phyloP scores from a whole-genome alignment of 2,888 invertebrate species.

The Cantharis lateralis region DNA sequence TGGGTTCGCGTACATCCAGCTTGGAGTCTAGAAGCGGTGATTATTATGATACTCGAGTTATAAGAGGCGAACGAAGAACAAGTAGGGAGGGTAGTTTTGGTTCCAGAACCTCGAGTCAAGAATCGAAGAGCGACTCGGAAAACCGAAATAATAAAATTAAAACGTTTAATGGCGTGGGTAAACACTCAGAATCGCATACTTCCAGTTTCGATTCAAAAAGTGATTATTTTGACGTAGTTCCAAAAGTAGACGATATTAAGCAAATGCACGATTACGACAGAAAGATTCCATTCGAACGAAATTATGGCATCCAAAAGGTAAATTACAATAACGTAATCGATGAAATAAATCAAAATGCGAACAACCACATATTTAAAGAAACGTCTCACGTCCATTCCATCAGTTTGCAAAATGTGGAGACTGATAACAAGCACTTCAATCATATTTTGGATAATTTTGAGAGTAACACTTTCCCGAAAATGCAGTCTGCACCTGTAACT shows the following conservation, averaged over 20 bases:
- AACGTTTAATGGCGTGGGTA: slow-evolving; percentile 43
- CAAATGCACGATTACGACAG: slow-evolving; percentile 50
- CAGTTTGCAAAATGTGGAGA: slow-evolving; percentile 72
- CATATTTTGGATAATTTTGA: slow-evolving; percentile 59
- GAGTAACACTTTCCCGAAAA: slow-evolving; percentile 58
- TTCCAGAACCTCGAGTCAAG: slow-evolving; percentile 70
- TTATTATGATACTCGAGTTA: slow-evolving; percentile 68
- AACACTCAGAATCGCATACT: slow-evolving; percentile 62
- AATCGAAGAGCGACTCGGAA: slow-evolving; percentile 64
- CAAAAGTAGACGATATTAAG: slow-evolving; percentile 44
- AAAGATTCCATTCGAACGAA: slow-evolving; percentile 54
- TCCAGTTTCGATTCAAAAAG: slow-evolving; percentile 72
- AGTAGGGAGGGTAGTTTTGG: slow-evolving; percentile 56
- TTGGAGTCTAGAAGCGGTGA: slow-evolving; percentile 71
- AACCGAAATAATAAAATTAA: slow-evolving; percentile 44
- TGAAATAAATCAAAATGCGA: slow-evolving; percentile 15
- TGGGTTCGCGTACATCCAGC: slow-evolving; percentile 70
- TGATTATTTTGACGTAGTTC: slow-evolving; percentile 63
- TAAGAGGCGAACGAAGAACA: slow-evolving; percentile 55
- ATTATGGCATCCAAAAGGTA: slow-evolving; percentile 52
- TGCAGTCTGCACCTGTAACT: slow-evolving; percentile 36
- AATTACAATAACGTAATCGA: slow-evolving; percentile 27
- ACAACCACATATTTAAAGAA: slow-evolving; percentile 19
- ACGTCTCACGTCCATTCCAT: slow-evolving; percentile 65
- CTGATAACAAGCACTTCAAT: slow-evolving; percentile 63